A percentile compares a stretch with the other conserved stretches of the same genome.
These are phyloP conservation scores for Pygoscelis antarcticus DNA, from an alignment of 2,113 vertebrate genomes.

Conservation along the genomic window DNA sequence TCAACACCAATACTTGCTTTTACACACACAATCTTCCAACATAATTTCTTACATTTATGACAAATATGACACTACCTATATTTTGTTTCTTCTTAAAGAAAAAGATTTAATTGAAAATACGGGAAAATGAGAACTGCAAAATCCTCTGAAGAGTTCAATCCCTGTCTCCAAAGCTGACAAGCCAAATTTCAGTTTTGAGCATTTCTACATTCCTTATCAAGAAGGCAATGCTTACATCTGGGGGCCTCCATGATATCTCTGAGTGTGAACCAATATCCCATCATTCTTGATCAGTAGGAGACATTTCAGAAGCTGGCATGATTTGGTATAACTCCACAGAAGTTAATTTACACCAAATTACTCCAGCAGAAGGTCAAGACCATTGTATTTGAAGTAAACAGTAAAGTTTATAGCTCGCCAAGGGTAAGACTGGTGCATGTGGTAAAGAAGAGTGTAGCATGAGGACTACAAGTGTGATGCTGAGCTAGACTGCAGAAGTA, in stretches of 20 bases:
- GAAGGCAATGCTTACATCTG: background rate
- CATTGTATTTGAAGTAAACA: background rate
- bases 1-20: background rate
- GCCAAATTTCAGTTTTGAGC: background rate
- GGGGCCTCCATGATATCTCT: background rate
- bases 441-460: background rate
- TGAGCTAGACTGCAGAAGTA: background rate
- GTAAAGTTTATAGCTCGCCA: background rate
- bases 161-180: background rate
- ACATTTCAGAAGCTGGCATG: background rate
- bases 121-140: background rate
- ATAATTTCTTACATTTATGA: background rate
- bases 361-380: background rate
- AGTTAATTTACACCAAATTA: background rate
- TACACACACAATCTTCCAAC: background rate
- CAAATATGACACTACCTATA: background rate
- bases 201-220: background rate
- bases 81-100: background rate
- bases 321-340: background rate
- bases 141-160: background rate
- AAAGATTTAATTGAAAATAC: background rate
- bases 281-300: background rate
- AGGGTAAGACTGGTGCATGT: background rate
- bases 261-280: background rate
- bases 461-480: background rate